A percentile compares a stretch with the other conserved stretches of the same genome.
phyloP scores from a whole-genome alignment of 2,888 invertebrate species.

The Rotaria magnacalcarata region DNA sequence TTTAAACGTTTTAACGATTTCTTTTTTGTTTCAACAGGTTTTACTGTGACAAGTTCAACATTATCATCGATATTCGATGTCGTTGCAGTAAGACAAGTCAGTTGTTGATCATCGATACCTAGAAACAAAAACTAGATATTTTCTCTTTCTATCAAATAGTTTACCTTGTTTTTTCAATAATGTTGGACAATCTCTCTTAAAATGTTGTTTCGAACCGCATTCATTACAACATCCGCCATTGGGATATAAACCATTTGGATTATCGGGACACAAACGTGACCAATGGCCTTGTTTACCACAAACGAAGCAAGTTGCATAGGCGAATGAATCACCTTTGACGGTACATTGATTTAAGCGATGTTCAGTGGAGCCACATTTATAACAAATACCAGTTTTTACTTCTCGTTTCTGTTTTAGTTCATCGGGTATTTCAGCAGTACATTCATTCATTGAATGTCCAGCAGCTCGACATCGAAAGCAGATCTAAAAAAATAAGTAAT shows the following conservation, averaged over 20 bases:
- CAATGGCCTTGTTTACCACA: conserved; percentile 82
- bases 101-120: conserved; percentile 30
- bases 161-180: conserved; percentile 59
- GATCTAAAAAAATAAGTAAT: conserved; percentile 52
- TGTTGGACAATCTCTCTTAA: conserved; percentile 75
- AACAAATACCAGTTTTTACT: conserved; percentile 68
- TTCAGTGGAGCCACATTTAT: conserved; percentile 83
- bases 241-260: conserved; percentile 78
- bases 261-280: conserved; percentile 79
- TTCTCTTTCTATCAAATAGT: too few species aligned
- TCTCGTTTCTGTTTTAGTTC: conserved; percentile 60
- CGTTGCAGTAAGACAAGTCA: neutral
- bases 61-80: conserved; percentile 24
- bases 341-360: conserved; percentile 65
- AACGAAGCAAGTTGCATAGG: conserved; percentile 81
- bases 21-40: neutral
- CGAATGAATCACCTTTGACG: conserved; percentile 51
- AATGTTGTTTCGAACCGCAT: conserved; percentile 79
- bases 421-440: conserved; percentile 63
- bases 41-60: neutral
- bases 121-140: neutral
- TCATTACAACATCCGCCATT: conserved; percentile 71
- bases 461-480: conserved; percentile 75
- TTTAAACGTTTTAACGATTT: neutral
- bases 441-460: conserved; percentile 76